Conservation (phyloP, 2,888 invertebrate genomes). For the Petrolisthes cinctipes region DNA sequence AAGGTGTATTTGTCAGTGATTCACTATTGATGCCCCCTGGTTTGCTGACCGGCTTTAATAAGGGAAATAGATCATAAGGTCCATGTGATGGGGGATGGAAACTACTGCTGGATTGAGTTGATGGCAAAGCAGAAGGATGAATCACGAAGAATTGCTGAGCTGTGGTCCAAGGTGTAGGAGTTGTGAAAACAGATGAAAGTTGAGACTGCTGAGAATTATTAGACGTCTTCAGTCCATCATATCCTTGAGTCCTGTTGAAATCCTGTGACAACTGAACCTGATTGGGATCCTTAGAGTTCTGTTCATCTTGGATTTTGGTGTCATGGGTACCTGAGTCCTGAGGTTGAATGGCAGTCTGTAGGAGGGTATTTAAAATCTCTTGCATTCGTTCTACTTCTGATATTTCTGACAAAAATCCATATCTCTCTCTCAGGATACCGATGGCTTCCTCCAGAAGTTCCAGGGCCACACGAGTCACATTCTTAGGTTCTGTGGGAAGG, state of each 20-base stretch:
- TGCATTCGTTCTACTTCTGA: slow-evolving; percentile 3
- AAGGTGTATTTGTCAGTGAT: background rate
- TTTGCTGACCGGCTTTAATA: background rate
- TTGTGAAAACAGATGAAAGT: background rate
- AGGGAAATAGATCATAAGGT: background rate
- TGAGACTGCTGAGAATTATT: background rate
- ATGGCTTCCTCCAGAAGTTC: background rate
- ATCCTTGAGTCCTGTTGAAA: background rate
- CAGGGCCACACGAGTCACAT: background rate
- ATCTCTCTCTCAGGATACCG: background rate
- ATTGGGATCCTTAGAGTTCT: background rate
- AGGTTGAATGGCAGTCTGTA: background rate
- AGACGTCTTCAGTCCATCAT: background rate
- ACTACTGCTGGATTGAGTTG: background rate
- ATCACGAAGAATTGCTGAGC: background rate
- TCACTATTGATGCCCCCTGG: background rate
- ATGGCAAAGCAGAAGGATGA: background rate
- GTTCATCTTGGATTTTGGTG: background rate
- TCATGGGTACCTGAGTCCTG: background rate
- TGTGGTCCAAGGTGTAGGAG: background rate
- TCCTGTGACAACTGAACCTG: background rate
- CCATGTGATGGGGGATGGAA: background rate
- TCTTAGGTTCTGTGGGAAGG: background rate
- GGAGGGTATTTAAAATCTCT: background rate
- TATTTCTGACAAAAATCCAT: background rate